Evolutionary conservation across 1,140 invertebrate species (phyloP).

Genomic region (Notospermus geniculatus): DNA sequence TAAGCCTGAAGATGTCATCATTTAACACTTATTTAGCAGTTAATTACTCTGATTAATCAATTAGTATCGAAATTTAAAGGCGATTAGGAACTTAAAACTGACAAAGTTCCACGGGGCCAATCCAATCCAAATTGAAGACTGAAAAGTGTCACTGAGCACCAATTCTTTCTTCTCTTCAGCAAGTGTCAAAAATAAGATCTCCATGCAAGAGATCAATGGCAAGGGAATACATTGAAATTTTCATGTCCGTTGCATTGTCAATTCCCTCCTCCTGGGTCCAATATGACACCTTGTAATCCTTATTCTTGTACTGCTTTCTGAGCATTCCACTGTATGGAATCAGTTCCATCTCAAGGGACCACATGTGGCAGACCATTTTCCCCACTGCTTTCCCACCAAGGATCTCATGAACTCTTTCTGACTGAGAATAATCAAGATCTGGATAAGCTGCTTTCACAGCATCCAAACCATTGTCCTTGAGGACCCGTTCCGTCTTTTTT

Average conservation of each 20-base stretch:
- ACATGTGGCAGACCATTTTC: conserved; percentile 8
- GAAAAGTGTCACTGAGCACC: neutral
- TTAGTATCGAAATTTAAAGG: no score
- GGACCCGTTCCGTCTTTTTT: neutral
- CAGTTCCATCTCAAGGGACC: conserved; percentile 3
- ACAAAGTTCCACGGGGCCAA: no score
- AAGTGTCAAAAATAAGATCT: conserved; percentile 6
- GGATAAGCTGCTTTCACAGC: neutral
- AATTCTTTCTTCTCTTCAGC: neutral
- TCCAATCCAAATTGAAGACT: no score
- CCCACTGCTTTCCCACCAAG: conserved; percentile 7
- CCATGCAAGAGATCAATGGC: conserved; percentile 15
- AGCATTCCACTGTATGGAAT: no score
- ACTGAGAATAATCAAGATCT: neutral
- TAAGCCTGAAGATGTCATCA: no score
- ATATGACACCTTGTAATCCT: conserved; percentile 16
- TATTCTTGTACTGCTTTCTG: conserved; percentile 11
- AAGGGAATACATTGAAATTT: conserved; percentile 15
- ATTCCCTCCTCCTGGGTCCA: conserved; percentile 12
- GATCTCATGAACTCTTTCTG: neutral
- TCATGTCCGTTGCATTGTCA: conserved; percentile 19
- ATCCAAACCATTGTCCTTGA: neutral
- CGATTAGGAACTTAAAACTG: no score
- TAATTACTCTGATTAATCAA: no score
- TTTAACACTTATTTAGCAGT: no score